Percentiles rank a stretch among this genome's conserved stretches.
These are phyloP conservation scores for Oophaga sylvatica DNA, from an alignment of 2,797 vertebrate genomes.

Conservation along the genomic window DNA sequence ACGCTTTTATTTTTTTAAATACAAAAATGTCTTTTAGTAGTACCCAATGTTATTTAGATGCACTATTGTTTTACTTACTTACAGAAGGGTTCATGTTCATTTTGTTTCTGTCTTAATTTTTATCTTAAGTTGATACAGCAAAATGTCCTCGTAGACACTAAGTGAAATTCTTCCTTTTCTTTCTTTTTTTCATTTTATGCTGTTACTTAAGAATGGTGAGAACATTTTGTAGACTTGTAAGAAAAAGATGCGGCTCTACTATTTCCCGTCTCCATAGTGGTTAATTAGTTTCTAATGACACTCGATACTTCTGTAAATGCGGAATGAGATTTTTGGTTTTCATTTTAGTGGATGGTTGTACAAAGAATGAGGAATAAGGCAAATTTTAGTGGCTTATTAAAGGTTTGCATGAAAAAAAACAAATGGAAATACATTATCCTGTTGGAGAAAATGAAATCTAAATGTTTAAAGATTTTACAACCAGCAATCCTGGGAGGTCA, in stretches of 20 bases:
- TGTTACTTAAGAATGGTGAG: conserved; percentile 68
- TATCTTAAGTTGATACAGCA: conserved; percentile 60
- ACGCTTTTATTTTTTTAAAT: no score
- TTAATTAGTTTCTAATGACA: conserved; percentile 61
- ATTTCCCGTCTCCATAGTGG: conserved; percentile 58
- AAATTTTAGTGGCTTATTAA: conserved; percentile 35
- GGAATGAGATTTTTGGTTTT: conserved; percentile 14
- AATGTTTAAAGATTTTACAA: conserved; percentile 31
- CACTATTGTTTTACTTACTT: no score
- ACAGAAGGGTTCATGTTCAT: no score
- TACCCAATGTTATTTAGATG: no score
- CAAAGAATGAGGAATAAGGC: not conserved
- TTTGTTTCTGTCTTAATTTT: no score
- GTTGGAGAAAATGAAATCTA: conserved; percentile 32
- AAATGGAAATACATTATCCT: conserved; percentile 31
- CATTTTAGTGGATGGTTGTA: conserved; percentile 39
- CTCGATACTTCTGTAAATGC: conserved; percentile 41
- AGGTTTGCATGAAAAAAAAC: conserved; percentile 21
- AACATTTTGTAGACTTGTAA: conserved; percentile 57
- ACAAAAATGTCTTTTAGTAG: no score
- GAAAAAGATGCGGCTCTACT: conserved; percentile 55
- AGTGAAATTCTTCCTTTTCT: conserved; percentile 43
- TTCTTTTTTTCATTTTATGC: conserved; percentile 58
- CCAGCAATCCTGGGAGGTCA: conserved; percentile 44
- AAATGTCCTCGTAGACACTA: conserved; percentile 59